These are phyloP conservation scores for Carassius auratus DNA, from an alignment of 2,113 vertebrate species.

Conservation along the genomic window DNA sequence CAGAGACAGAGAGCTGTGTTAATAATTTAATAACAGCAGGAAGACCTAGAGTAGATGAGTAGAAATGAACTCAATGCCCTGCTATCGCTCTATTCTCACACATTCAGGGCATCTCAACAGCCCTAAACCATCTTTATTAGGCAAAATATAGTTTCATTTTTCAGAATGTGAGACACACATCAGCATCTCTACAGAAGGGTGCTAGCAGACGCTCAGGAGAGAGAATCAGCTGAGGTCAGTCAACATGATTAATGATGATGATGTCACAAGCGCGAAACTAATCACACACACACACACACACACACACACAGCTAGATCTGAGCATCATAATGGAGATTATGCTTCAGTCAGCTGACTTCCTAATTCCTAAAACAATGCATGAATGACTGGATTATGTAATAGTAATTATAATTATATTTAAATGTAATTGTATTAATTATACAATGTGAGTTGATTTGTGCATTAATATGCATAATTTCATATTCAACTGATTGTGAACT, in stretches of 20 bases:
- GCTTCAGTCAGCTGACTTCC: neutral
- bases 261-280: neutral
- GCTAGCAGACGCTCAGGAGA: neutral
- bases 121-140: neutral
- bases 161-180: neutral
- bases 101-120: neutral
- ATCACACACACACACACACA: neutral
- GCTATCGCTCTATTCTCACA: neutral
- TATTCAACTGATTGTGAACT: neutral
- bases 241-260: conserved; percentile 15
- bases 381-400: neutral
- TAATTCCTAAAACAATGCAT: neutral
- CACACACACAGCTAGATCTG: neutral
- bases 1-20: neutral
- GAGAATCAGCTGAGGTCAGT: conserved; percentile 11
- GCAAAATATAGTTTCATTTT: neutral
- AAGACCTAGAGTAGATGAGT: neutral
- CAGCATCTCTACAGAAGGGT: neutral
- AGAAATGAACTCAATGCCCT: conserved; percentile 25
- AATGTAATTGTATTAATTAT: neutral
- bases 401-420: too few relatives aligned
- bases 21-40: conserved; percentile 6
- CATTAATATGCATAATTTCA: neutral
- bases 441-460: neutral
- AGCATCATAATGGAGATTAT: neutral